Evolutionary conservation across 1,140 invertebrate genomes (phyloP), one percentile per base, ranked within the genome.

Genomic region (Drosophila subpulchrella): DNA sequence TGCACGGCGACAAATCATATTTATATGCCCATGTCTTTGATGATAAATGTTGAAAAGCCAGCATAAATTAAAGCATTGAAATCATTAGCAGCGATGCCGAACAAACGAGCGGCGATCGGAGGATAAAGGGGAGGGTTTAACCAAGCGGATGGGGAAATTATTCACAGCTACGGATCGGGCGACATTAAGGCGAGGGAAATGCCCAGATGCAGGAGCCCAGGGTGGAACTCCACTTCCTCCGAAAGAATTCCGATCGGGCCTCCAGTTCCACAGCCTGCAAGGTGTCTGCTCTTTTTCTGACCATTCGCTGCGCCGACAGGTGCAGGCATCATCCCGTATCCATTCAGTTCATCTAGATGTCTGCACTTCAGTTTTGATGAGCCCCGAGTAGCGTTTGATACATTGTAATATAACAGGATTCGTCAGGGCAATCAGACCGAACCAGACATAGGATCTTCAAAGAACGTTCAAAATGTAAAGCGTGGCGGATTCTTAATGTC

Each of bases 31-130:
- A 27, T 62, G 73, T 62, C 78, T 86, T 86, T 86, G 82, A 86
- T 81, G 78, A 86, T 81, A 86, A 86, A 86, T 86, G 82, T 50
- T 55, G 62, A 66, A 75, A 75, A 79, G 47, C 42, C 71, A 58
- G 78, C 75, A 78, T 70, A 79, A 82, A 86, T 81, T 79, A 81
- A 82, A 73, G 79, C 79, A 85, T 90, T 85, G 56, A 80, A 86
- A 83, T 90, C 81, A 86, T 91, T 84, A 76, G 80, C 82, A 90
- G 70, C 81, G 81, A 86, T 77, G 90, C 90, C 76, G 86, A 91
- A 90, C 90, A 90, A 91, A 91, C 85, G 77, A 91, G 90, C 47
- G 46, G 62, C 47, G 55, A 62, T 62, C 60, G 57, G 44, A 54
- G 57, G 41, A 38, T 38, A n/a, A 41, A 44, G 34, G 46, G n/a